Percentiles rank a stretch among this genome's conserved stretches.
Evolutionary conservation across 2,888 invertebrate species (phyloP).

Genomic region (Heliconius cydno): DNA sequence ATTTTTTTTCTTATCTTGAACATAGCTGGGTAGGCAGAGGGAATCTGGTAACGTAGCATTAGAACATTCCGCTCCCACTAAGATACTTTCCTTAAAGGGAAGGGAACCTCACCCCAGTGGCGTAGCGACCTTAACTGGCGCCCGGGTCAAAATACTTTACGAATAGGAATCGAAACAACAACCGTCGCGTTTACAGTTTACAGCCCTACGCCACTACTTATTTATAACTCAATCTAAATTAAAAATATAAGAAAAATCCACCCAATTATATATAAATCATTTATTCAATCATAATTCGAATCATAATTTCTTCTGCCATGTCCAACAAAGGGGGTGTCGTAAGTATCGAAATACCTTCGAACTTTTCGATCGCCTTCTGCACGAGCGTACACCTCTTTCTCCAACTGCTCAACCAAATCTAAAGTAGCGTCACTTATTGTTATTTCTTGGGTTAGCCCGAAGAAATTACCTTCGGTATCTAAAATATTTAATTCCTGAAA

Average conservation of each 20-base stretch:
- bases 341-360: slow-evolving; percentile 66
- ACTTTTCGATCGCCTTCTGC: slow-evolving; percentile 63
- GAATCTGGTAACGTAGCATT: too few species aligned
- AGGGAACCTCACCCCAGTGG: too few species aligned
- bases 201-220: background rate
- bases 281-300: slow-evolving; percentile 26
- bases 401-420: slow-evolving; percentile 61
- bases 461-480: slow-evolving; percentile 65
- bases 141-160: too few species aligned
- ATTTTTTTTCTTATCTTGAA: too few species aligned
- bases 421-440: slow-evolving; percentile 56
- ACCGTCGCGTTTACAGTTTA: too few species aligned
- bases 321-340: slow-evolving; percentile 64
- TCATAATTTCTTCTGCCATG: slow-evolving; percentile 40
- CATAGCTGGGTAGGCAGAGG: too few species aligned
- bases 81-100: too few species aligned
- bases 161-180: too few species aligned
- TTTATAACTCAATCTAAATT: background rate
- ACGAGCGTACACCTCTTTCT: slow-evolving; percentile 54
- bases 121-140: too few species aligned
- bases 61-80: too few species aligned
- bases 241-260: background rate
- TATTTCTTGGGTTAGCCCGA: slow-evolving; percentile 64
- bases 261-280: background rate
- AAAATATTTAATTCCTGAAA: slow-evolving; percentile 58